Base-by-base conservation (phyloP, 2,113 vertebrate genomes). In the Brachionichthys hirsutus region DNA sequence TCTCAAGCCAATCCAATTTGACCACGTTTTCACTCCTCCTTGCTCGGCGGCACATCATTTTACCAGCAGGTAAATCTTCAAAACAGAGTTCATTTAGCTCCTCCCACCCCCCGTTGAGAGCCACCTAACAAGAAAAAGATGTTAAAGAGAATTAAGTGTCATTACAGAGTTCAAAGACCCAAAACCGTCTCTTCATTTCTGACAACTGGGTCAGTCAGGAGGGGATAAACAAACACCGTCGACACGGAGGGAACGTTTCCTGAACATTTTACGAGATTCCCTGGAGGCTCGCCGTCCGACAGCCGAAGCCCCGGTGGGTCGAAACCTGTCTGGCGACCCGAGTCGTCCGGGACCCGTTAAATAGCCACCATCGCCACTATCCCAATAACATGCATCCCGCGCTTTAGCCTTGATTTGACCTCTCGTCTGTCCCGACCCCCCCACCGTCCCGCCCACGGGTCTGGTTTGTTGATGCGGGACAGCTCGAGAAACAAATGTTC, bases 401-500 rank as follows among this genome's bases (percentile, higher is more conserved):
- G 70, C 36, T 44, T 52, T 67, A 43, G 55, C 82, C 82, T 70
- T 50, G 41, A 71, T 82, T 60, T 85, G 76, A 82, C 77, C 82
- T 47, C 64, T 45, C 30, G 6, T 20, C 5, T 3, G 38, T 12
- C 30, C 62, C 67, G 54, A 40, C 20, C 69, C 80, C 78, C 65
- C 20, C 69, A 78, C 78, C 65, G 17, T 20, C 22, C 10, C 35
- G n/a, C n/a, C n/a, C n/a, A n/a, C n/a, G 2, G n/a, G 35, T 55
- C 62, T 8, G 12, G n/a, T 11, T 16, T 69, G 44, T 38, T 70
- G 70, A 84, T 67, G 67, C 2, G 14, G 70, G 76, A 34, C 64
- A 52, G 69, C 48, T 62, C 73, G 42, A 51, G 60, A 77, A 62
- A 85, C 80, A 84, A 82, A 70, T 30, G 16, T 56, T 69, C 9